phyloP scores from a whole-genome alignment of 2,113 vertebrate species.

The Cinclus mexicanus region DNA sequence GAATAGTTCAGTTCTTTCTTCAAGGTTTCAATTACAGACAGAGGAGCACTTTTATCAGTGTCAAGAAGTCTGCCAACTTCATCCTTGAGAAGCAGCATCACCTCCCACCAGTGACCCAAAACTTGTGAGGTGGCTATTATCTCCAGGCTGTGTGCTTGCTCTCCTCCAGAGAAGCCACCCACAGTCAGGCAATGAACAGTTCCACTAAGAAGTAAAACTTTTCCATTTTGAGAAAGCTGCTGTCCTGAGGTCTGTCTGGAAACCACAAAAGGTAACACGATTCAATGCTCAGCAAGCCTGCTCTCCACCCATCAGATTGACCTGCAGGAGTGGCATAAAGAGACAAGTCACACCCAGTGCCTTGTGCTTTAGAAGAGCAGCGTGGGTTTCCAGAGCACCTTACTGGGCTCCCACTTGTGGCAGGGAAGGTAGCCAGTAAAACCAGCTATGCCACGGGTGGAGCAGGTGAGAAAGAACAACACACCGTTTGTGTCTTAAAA shows the following conservation, averaged over 20 bases:
- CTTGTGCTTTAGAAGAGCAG: neutral
- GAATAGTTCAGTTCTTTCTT: neutral
- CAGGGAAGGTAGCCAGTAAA: neutral
- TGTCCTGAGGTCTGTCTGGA: neutral
- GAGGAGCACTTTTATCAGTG: neutral
- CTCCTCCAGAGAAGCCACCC: neutral
- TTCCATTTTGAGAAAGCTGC: neutral
- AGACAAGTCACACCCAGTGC: rapidly evolving
- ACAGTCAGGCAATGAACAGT: rapidly evolving
- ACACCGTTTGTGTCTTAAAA: neutral
- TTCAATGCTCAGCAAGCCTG: neutral
- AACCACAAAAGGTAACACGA: neutral
- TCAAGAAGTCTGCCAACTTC: neutral
- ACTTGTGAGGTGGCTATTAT: neutral
- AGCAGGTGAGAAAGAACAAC: neutral
- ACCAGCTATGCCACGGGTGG: neutral
- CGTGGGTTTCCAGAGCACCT: neutral
- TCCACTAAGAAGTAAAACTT: neutral
- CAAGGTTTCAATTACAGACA: neutral
- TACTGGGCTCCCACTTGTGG: neutral
- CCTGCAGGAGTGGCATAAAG: neutral
- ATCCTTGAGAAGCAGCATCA: neutral
- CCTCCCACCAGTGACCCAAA: neutral
- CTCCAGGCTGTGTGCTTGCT: rapidly evolving
- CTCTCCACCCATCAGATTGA: neutral